phyloP scores from a whole-genome alignment of 2,113 vertebrate species.

The Holacanthus passer region DNA sequence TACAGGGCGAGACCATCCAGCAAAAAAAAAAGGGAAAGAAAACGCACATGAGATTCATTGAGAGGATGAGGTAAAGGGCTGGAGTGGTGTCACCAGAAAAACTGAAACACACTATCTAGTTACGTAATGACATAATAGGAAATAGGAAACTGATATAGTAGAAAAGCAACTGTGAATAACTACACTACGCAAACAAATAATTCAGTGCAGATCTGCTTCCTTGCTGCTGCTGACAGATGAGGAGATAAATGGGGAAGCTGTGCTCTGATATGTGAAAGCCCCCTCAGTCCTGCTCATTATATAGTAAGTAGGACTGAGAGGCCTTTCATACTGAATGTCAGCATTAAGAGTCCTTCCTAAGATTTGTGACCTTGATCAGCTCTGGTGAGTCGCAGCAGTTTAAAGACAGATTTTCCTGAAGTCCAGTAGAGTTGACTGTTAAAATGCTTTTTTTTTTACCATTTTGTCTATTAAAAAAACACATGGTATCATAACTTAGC shows the following conservation, averaged over 20 bases:
- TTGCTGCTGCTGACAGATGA: neutral
- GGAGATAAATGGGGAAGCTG: slow-evolving; percentile 2
- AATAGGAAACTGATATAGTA: slow-evolving; percentile 9
- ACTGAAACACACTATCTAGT: slow-evolving; percentile 15
- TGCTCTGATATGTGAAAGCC: slow-evolving; percentile 19
- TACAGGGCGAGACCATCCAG: neutral
- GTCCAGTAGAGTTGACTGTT: neutral
- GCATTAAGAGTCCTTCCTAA: neutral
- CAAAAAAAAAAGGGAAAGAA: neutral
- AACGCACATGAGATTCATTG: neutral
- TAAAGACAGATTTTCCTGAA: neutral
- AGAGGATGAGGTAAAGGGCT: neutral
- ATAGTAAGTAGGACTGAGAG: neutral
- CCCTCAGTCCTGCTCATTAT: slow-evolving; percentile 14
- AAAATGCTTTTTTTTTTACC: no score
- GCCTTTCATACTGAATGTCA: slow-evolving; percentile 19
- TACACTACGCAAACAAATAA: neutral
- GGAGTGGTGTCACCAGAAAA: slow-evolving; percentile 12
- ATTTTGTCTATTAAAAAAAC: neutral
- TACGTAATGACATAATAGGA: slow-evolving; percentile 16
- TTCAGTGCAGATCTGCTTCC: neutral
- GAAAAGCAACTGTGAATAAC: neutral
- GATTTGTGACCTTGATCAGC: slow-evolving; percentile 28
- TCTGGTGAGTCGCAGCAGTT: neutral
- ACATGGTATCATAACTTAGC: neutral